A percentile compares a stretch with the other conserved stretches of the same genome.
phyloP scores from a whole-genome alignment of 1,140 invertebrate genomes.

The Drosophila kohkoa region DNA sequence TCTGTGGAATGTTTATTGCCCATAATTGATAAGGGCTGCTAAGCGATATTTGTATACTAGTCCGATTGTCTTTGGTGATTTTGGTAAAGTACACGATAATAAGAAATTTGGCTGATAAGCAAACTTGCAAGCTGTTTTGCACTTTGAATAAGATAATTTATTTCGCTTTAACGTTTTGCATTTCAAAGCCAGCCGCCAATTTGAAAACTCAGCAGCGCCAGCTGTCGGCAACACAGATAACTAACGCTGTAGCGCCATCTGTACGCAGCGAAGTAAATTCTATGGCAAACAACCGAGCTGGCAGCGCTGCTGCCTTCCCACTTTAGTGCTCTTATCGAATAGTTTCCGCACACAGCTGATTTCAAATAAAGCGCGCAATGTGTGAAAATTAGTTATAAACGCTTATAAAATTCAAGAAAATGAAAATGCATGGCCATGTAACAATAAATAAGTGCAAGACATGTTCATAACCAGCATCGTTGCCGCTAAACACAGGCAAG shows the following conservation, averaged over 20 bases:
- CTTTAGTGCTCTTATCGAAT: background rate
- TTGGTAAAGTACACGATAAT: background rate
- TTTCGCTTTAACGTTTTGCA: too few species aligned
- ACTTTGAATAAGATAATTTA: too few species aligned
- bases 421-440: too few species aligned
- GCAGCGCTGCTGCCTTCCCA: conserved; percentile 1
- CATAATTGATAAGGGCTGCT: conserved; percentile 23
- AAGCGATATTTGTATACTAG: background rate
- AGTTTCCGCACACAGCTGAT: conserved; percentile 17
- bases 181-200: background rate
- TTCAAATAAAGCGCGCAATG: background rate
- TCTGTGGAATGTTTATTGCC: conserved; percentile 4
- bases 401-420: background rate
- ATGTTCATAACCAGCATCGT: background rate
- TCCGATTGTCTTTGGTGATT: conserved; percentile 7
- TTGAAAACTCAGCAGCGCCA: background rate
- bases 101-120: background rate
- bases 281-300: conserved; percentile 4
- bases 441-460: background rate
- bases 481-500: background rate
- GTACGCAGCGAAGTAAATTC: background rate
- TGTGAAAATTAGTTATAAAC: background rate
- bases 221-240: background rate
- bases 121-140: background rate
- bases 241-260: conserved; percentile 14